Evolutionary conservation across 2,113 vertebrate species (phyloP).

Genomic region (Furnarius figulus): DNA sequence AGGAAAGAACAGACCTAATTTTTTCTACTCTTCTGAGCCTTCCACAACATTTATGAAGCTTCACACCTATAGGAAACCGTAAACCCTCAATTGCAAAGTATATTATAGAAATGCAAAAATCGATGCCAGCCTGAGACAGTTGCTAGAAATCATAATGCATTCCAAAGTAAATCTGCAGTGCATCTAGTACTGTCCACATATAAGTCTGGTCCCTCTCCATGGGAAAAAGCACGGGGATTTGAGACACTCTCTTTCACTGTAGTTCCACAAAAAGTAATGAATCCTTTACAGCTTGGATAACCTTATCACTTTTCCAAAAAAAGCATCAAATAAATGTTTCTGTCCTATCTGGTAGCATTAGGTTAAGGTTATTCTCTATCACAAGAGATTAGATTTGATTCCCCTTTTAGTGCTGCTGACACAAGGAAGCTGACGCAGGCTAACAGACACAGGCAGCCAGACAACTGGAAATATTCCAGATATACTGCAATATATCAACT

Average conservation of each 20-base stretch:
- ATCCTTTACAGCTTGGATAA: neutral
- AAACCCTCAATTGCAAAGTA: neutral
- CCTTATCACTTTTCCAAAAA: neutral
- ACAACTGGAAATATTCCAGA: slow-evolving; percentile 51
- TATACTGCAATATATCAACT: slow-evolving; percentile 40
- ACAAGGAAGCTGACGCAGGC: slow-evolving; percentile 27
- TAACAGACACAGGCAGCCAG: neutral
- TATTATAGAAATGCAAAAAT: neutral
- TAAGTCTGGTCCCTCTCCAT: neutral
- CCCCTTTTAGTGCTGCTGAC: slow-evolving; percentile 32
- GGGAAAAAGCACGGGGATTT: neutral
- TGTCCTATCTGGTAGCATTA: neutral
- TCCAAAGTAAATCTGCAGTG: neutral
- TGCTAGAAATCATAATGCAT: neutral
- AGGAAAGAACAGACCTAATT: neutral
- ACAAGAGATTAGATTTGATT: slow-evolving; percentile 35
- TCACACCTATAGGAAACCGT: neutral
- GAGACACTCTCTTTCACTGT: neutral
- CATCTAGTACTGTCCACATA: neutral
- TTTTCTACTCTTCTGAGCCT: neutral
- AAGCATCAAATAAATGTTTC: neutral
- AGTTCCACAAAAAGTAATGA: neutral
- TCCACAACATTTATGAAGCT: neutral
- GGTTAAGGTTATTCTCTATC: slow-evolving; percentile 33
- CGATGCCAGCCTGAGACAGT: neutral